Evolutionary conservation across 1,140 invertebrate genomes (phyloP).

Genomic region (Berghia stephanieae): DNA sequence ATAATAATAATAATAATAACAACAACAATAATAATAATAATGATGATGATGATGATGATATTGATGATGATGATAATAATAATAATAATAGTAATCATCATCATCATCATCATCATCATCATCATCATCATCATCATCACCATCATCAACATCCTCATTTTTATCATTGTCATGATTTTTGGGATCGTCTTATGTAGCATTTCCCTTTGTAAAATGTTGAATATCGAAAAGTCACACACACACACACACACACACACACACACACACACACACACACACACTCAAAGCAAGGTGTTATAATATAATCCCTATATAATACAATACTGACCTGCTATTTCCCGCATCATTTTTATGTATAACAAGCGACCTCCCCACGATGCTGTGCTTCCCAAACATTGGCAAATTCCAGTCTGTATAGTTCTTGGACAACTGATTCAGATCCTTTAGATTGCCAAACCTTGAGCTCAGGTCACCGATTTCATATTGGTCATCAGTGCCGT

Average conservation of each 20-base stretch:
- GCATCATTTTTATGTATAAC: constrained; percentile 77
- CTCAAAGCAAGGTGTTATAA: too few relatives aligned
- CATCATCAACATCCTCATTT: too few relatives aligned
- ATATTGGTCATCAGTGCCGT: constrained; percentile 72
- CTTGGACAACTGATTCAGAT: constrained; percentile 69
- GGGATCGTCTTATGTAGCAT: too few relatives aligned
- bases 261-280: background rate
- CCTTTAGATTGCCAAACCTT: constrained; percentile 78
- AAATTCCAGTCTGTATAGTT: constrained; percentile 85
- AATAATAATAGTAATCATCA: too few relatives aligned
- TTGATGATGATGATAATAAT: too few relatives aligned
- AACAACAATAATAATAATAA: too few relatives aligned
- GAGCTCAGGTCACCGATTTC: constrained; percentile 91
- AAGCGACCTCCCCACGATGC: constrained; percentile 83
- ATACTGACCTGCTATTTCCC: constrained; percentile 41
- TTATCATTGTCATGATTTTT: too few relatives aligned
- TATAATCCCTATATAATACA: too few relatives aligned
- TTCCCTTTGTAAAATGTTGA: background rate
- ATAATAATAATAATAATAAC: too few relatives aligned
- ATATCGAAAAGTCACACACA: background rate
- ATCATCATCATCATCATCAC: too few relatives aligned
- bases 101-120: too few relatives aligned
- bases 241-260: background rate
- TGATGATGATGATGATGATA: too few relatives aligned
- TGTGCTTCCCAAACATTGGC: constrained; percentile 82